Conservation (phyloP, 2,888 invertebrate genomes). For the Euspilapteryx auroguttella region DNA sequence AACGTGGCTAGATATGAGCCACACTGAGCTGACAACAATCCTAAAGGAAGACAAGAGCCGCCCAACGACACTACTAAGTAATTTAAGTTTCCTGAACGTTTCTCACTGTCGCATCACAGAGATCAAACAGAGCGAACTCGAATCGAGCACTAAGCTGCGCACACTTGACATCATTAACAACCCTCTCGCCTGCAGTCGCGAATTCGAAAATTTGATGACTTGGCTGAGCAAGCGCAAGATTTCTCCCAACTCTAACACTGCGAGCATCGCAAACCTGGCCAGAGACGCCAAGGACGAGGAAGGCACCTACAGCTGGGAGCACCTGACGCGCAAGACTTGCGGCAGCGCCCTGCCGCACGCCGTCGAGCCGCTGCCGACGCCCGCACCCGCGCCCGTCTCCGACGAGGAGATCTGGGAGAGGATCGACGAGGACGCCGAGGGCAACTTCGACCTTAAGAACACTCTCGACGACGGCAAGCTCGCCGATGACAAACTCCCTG, state of each 20-base stretch:
- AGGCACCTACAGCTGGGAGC: constrained; percentile 44
- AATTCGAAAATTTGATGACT: constrained; percentile 67
- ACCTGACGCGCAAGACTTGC: constrained; percentile 44
- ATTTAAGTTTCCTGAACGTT: constrained; percentile 59
- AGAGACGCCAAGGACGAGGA: constrained; percentile 33
- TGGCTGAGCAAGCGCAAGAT: constrained; percentile 64
- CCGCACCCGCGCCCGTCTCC: constrained; percentile 17
- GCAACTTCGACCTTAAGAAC: constrained; percentile 40
- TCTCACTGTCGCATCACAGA: constrained; percentile 62
- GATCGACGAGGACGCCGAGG: constrained; percentile 34
- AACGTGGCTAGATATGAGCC: constrained; percentile 70
- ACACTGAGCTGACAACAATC: constrained; percentile 66
- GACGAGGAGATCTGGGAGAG: constrained; percentile 54
- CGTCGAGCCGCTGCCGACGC: constrained; percentile 29
- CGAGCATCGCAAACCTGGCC: constrained; percentile 37
- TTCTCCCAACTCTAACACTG: constrained; percentile 42
- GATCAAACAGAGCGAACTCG: constrained; percentile 61
- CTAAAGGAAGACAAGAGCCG: constrained; percentile 61
- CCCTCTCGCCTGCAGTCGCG: constrained; percentile 68
- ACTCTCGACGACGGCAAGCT: constrained; percentile 38
- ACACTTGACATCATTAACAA: constrained; percentile 67
- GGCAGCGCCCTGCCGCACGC: constrained; percentile 28
- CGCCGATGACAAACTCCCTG: not conserved
- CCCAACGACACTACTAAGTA: constrained; percentile 45
- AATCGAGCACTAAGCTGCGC: constrained; percentile 57